Percentiles rank a stretch among this genome's conserved stretches.
phyloP scores from a whole-genome alignment of 2,888 invertebrate genomes.

The Axea sp. region DNA sequence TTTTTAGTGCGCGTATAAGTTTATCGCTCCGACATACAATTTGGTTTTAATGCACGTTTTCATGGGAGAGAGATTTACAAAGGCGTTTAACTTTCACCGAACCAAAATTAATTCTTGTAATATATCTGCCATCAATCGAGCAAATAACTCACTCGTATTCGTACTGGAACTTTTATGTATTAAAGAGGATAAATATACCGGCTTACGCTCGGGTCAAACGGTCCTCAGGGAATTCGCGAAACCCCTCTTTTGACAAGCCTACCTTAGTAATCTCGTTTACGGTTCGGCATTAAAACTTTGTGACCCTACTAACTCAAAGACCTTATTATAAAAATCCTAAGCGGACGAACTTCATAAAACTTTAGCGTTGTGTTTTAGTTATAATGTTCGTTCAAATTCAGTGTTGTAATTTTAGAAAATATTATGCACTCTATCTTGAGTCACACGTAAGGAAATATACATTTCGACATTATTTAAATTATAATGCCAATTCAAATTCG shows the following conservation, averaged over 20 bases:
- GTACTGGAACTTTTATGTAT: constrained; percentile 9
- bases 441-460: too few species aligned
- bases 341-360: constrained; percentile 33
- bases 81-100: constrained; percentile 18
- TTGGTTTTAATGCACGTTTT: constrained; percentile 6
- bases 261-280: constrained; percentile 49
- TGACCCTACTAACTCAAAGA: constrained; percentile 33
- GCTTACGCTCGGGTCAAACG: constrained; percentile 39
- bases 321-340: constrained; percentile 38
- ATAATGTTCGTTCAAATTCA: constrained; percentile 27
- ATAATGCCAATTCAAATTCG: too few species aligned
- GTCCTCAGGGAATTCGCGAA: constrained; percentile 26
- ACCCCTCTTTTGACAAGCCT: constrained; percentile 29
- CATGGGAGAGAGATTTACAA: constrained; percentile 6
- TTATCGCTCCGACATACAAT: neutral
- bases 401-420: constrained; percentile 22
- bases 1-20: neutral
- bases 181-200: constrained; percentile 39
- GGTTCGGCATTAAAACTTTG: constrained; percentile 49
- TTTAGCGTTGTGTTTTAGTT: constrained; percentile 28
- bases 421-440: too few species aligned
- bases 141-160: constrained; percentile 14
- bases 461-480: too few species aligned
- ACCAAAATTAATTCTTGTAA: constrained; percentile 11
- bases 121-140: constrained; percentile 17